Base-by-base conservation (phyloP, 2,888 invertebrate genomes). In the Parnassius orleans region DNA sequence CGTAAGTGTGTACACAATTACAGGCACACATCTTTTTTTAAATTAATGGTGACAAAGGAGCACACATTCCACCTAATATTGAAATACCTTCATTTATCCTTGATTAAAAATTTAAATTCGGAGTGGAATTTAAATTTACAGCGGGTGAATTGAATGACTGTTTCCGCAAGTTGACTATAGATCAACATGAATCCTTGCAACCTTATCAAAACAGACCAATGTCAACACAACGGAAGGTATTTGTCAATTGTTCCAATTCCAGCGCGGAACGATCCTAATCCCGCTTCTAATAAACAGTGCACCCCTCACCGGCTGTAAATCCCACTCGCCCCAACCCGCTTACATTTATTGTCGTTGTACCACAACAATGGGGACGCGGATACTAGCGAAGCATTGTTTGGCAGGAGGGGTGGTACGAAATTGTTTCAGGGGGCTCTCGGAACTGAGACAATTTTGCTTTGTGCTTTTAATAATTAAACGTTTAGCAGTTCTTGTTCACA, bases 261-360 rank as follows among this genome's bases (percentile, higher is more conserved):
- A 64, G 58, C 62, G 58, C 64, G 64, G 66, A 64, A 66, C 68
- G 66, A 68, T 64, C 68, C 72, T 79, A 79, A 83, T 78, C 77
- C 81, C 71, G 68, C 70, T 71, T 72, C 73, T 78, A 80, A 79
- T 81, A 75, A 77, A 48, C 74, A 71, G 68, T 61, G 67, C 64
- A 65, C 73, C 74, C 72, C 73, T 63, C 65, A 63, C 66, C 67
- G 48, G 14, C 14, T 48, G 48, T 48, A 48, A 48, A 14, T 48
- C 48, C 14, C 14, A 48, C 67, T 65, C 67, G 59, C 52, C 53
- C 48, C 48, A 14, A 14, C 48, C 48, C 14, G 48, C 48, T 48
- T 48, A 48, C 48, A 14, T 48, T 48, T 48, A 48, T 48, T 41
- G n/a, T 50, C 61, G 14, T 54, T 47, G 15, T 43, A 14, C 57